Conservation (phyloP, 53 echinoderm and acorn worm species). For the Zoroaster sp. region DNA sequence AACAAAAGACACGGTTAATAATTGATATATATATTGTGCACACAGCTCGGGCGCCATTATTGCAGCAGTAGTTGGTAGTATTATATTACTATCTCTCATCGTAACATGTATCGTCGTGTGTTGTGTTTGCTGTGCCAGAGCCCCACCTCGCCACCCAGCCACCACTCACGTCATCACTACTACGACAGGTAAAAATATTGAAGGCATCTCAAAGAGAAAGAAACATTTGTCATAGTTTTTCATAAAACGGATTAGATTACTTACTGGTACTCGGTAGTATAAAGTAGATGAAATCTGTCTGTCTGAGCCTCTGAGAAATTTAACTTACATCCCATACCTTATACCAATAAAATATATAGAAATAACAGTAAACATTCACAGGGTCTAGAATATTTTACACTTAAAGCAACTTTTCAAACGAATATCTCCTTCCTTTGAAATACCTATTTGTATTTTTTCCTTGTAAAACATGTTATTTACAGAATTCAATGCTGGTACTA, state of each 20-base stretch:
- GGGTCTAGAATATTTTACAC: no score
- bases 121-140: background rate
- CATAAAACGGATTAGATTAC: no score
- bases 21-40: no score
- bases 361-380: background rate
- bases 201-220: background rate
- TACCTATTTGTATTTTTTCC: no score
- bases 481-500: no score
- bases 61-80: background rate
- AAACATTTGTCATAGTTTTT: background rate
- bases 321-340: background rate
- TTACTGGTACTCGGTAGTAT: no score
- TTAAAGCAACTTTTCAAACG: no score
- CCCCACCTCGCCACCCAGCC: background rate
- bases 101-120: background rate
- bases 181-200: background rate
- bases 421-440: no score
- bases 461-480: no score
- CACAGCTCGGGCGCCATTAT: background rate
- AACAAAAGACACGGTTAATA: no score
- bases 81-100: background rate
- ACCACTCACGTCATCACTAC: background rate
- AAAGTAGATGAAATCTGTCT: no score
- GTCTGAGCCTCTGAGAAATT: background rate
- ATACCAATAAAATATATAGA: background rate